Evolutionary conservation across 2,888 invertebrate species (phyloP), one percentile per base, ranked within the genome.

Genomic region (Agrilus mali): DNA sequence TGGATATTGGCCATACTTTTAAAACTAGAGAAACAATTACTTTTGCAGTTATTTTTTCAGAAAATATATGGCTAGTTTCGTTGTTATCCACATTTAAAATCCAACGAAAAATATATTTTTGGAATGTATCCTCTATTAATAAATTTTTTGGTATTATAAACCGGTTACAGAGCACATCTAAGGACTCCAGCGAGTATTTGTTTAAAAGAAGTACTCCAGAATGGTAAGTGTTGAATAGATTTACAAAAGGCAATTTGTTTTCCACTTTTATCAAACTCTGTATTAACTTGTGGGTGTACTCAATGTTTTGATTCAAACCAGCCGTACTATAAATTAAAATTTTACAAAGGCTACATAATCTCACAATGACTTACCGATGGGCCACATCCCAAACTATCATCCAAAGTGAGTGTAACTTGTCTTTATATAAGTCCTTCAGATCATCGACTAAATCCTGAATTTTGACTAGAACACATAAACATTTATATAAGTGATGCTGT

Each of bases 251-350:
- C 14, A 59, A 50, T 48, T 64, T 61, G 36, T 60, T 55, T 40
- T 58, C 47, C 7, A 47, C 47, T 27, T 27, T 8, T 33, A 73
- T 60, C 12, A 73, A 55, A 7, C 59, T 57, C 47, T 67, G 66
- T 2, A 72, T 51, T 7, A 74, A 57, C 20, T 53, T 53, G 53
- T 72, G 72, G 1, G 65, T 65, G 36, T 54, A 53, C 42, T 62
- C 54, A 47, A 68, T 67, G 42, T 66, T 66, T 44, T 70, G 68
- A 52, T 68, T 69, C 48, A 68, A 56, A 22, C 68, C 70, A 35
- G 71, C 58, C 33, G 67, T 67, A 50, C 71, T 72, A 49, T 46
- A 64, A 65, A 40, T 39, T 20, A 37, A 33, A 43, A 43, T 44
- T 36, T 27, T 31, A 36, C 12, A 37, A n/a, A n/a, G n/a, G n/a